These are phyloP conservation scores for Myzus persicae DNA, from an alignment of 1,140 invertebrate species.

Conservation along the genomic window DNA sequence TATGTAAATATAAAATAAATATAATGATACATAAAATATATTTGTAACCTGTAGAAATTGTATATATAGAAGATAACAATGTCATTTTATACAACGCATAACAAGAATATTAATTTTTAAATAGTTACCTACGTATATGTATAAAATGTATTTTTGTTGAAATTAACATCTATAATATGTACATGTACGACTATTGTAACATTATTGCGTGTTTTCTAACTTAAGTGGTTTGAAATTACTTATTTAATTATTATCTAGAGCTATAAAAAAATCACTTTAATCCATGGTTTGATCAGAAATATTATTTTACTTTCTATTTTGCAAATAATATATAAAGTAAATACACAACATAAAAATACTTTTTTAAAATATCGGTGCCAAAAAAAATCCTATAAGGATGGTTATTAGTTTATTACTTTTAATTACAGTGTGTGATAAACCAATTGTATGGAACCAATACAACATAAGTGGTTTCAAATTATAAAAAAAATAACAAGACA, in stretches of 20 bases:
- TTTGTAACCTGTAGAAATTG: background rate
- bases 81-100: background rate
- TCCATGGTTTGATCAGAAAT: background rate
- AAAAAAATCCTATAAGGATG: background rate
- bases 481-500: background rate
- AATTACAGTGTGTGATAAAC: background rate
- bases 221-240: background rate
- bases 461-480: background rate
- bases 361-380: background rate
- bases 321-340: background rate
- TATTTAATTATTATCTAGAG: background rate
- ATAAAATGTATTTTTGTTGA: background rate
- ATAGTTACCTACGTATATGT: no score
- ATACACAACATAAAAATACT: background rate
- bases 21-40: no score
- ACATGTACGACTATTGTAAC: no score
- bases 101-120: background rate
- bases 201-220: background rate
- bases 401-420: background rate
- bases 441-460: background rate
- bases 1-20: no score
- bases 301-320: background rate
- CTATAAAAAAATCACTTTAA: background rate
- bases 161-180: background rate
- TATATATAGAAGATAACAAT: background rate